Percentiles rank a stretch among this genome's conserved stretches.
Conservation (phyloP, 2,113 vertebrate species). For the Progne subis region DNA sequence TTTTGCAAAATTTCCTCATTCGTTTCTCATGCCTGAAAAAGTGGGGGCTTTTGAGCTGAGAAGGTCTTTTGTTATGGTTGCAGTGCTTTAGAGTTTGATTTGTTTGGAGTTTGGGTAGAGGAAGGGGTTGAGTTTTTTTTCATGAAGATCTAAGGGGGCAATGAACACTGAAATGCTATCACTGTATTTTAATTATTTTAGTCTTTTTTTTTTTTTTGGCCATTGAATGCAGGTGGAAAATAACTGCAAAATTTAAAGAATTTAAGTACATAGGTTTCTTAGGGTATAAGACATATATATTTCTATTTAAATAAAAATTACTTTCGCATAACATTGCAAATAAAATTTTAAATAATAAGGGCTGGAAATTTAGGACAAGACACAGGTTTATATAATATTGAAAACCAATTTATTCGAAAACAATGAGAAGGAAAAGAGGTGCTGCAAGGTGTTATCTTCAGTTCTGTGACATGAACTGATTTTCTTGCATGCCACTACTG, state of each 20-base stretch:
- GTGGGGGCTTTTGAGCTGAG: not conserved
- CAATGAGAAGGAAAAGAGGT: not conserved
- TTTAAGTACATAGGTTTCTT: not conserved
- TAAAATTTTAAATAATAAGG: not conserved
- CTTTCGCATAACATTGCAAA: not conserved
- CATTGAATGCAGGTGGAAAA: not conserved
- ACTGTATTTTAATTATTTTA: not conserved
- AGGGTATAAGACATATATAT: not conserved
- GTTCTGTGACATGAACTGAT: not conserved
- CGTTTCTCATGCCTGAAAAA: not conserved
- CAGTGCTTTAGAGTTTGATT: not conserved
- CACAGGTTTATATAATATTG: not conserved
- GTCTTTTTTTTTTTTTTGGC: too few relatives aligned
- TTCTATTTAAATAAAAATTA: not conserved
- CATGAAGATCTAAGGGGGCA: not conserved
- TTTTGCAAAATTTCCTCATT: not conserved
- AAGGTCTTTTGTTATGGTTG: not conserved
- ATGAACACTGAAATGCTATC: not conserved
- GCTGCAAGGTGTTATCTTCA: not conserved
- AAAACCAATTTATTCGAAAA: not conserved
- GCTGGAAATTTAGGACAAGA: not conserved
- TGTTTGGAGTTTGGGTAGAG: not conserved
- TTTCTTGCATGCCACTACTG: not conserved
- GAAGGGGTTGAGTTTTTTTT: not conserved
- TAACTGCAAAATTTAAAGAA: not conserved